Conservation (phyloP, 1,140 invertebrate genomes). For the Aphelinus atriplicis region DNA sequence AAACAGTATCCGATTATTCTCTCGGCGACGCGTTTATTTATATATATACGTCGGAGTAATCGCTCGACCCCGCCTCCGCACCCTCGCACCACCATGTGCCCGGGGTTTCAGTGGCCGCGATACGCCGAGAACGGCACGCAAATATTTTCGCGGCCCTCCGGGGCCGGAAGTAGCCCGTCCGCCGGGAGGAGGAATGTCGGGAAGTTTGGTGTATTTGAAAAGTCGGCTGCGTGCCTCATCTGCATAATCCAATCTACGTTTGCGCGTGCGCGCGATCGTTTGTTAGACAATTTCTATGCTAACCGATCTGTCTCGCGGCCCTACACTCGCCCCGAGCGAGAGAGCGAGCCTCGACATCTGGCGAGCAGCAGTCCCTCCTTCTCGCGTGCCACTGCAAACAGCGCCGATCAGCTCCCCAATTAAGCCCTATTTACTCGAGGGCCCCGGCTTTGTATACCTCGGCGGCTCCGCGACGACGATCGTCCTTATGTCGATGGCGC, state of each 20-base stretch:
- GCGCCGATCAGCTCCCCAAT: conserved; percentile 30
- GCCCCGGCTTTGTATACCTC: no score
- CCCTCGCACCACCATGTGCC: no score
- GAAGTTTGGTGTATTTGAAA: conserved; percentile 5
- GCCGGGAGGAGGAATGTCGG: not conserved
- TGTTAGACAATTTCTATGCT: conserved; percentile 38
- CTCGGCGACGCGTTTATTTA: no score
- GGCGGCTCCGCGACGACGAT: no score
- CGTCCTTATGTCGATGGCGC: no score
- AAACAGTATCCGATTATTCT: no score
- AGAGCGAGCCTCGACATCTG: conserved; percentile 28
- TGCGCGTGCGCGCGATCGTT: conserved; percentile 23
- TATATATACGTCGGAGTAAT: no score
- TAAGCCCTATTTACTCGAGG: conserved; percentile 34
- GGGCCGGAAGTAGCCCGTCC: not conserved
- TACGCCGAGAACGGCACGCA: not conserved
- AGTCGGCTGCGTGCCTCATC: conserved; percentile 1
- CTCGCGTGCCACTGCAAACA: conserved; percentile 1
- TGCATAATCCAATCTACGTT: conserved; percentile 38
- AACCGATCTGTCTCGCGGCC: conserved; percentile 27
- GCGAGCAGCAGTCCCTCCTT: not conserved
- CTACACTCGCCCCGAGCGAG: no score
- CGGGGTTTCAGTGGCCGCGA: no score
- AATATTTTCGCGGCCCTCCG: not conserved
- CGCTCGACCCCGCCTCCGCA: no score